Evolutionary conservation across 2,113 vertebrate species (phyloP).

Genomic region (Nycticorax nycticorax): DNA sequence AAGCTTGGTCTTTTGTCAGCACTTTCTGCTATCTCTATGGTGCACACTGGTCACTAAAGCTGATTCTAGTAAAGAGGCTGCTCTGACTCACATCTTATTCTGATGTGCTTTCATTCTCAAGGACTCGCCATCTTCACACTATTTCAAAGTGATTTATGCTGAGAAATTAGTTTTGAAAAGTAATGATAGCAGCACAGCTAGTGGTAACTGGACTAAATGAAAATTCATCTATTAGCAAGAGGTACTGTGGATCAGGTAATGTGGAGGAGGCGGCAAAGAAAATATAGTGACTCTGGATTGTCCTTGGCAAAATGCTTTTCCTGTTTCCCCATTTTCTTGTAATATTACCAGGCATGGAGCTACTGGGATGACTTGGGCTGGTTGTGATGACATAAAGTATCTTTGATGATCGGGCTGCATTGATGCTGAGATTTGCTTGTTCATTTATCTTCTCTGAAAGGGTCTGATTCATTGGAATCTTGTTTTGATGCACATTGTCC

Average conservation of each 20-base stretch:
- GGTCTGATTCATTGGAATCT: slow-evolving; percentile 75
- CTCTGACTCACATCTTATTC: neutral
- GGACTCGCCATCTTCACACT: neutral
- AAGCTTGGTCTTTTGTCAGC: neutral
- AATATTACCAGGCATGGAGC: slow-evolving; percentile 86
- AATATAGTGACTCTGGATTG: neutral
- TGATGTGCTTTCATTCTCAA: neutral
- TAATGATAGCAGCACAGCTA: neutral
- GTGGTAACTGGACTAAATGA: neutral
- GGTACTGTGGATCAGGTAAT: neutral
- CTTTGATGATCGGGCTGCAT: slow-evolving; percentile 82
- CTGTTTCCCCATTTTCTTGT: neutral
- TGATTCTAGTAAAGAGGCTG: neutral
- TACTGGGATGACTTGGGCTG: slow-evolving; percentile 87
- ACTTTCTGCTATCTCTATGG: neutral
- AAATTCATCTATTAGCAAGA: neutral
- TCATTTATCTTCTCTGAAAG: slow-evolving; percentile 79
- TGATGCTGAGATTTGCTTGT: slow-evolving; percentile 83
- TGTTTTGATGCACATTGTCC: slow-evolving; percentile 69
- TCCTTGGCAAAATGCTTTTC: neutral
- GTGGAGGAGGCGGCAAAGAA: neutral
- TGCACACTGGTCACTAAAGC: neutral
- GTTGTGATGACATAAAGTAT: slow-evolving; percentile 94
- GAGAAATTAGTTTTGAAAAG: neutral
- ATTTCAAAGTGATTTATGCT: neutral